Conservation (phyloP, 2,113 vertebrate species). For the Gobius niger region DNA sequence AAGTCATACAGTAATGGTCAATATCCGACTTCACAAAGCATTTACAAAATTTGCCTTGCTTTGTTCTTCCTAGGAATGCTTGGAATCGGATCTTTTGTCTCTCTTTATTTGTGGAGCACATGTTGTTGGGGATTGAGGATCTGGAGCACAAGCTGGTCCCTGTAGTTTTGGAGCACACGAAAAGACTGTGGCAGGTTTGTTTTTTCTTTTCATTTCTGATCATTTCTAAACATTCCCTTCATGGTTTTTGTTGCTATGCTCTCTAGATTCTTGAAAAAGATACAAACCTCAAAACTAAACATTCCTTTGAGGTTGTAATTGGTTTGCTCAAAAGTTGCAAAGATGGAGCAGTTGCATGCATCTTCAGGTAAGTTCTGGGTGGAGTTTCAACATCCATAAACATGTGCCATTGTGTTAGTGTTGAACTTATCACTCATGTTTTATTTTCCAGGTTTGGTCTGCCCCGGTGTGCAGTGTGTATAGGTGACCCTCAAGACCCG, state of each 20-base stretch:
- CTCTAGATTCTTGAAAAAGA: slow-evolving; percentile 79
- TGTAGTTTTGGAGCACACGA: slow-evolving; percentile 69
- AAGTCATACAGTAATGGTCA: slow-evolving; percentile 34
- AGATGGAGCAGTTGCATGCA: slow-evolving; percentile 69
- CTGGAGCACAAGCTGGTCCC: slow-evolving; percentile 69
- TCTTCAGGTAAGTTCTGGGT: slow-evolving; percentile 75
- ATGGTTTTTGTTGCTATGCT: not conserved
- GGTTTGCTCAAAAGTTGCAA: slow-evolving; percentile 81
- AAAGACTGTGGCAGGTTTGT: slow-evolving; percentile 77
- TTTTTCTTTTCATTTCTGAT: not conserved
- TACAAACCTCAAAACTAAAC: slow-evolving; percentile 82
- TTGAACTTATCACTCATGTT: not conserved
- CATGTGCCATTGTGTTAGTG: not conserved
- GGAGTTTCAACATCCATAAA: not conserved
- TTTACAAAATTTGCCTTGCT: slow-evolving; percentile 15
- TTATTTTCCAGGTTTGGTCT: slow-evolving; percentile 73
- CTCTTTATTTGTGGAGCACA: slow-evolving; percentile 88
- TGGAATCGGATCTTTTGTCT: slow-evolving; percentile 86
- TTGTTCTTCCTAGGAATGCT: slow-evolving; percentile 66
- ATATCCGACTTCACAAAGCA: not conserved
- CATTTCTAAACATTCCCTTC: not conserved
- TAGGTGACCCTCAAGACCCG: slow-evolving; percentile 79
- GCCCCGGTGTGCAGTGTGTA: slow-evolving; percentile 78
- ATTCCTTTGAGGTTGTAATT: slow-evolving; percentile 83
- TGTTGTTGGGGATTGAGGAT: slow-evolving; percentile 71